phyloP scores from a whole-genome alignment of 2,888 invertebrate species.

The Sarcophaga variegata region DNA sequence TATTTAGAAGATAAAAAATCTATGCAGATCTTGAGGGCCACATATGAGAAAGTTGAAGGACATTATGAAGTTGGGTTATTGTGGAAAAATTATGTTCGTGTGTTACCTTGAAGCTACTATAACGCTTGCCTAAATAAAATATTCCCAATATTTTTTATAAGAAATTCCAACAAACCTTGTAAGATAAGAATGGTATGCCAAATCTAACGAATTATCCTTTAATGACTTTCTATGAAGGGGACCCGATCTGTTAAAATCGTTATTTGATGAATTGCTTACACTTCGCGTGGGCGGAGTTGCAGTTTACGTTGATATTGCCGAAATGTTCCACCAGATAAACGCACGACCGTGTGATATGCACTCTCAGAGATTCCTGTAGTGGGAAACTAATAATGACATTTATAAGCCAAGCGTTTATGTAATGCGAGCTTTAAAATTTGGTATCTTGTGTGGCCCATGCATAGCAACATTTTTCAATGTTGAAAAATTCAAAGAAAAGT shows the following conservation, averaged over 20 bases:
- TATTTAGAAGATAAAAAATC: not conserved
- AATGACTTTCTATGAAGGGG: slow-evolving; percentile 71
- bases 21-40: not conserved
- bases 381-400: slow-evolving; percentile 65
- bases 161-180: too few species aligned
- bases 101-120: too few species aligned
- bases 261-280: slow-evolving; percentile 57
- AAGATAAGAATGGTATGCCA: slow-evolving; percentile 69
- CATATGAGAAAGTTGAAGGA: too few species aligned
- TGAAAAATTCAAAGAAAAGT: too few species aligned
- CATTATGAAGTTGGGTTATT: too few species aligned
- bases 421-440: slow-evolving; percentile 53
- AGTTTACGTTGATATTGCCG: slow-evolving; percentile 10
- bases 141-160: too few species aligned
- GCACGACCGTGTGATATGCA: too few species aligned
- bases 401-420: slow-evolving; percentile 43
- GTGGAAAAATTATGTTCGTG: too few species aligned
- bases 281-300: slow-evolving; percentile 62
- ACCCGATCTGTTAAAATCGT: slow-evolving; percentile 69
- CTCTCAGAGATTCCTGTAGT: slow-evolving; percentile 65
- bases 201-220: slow-evolving; percentile 70
- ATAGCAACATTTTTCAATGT: slow-evolving; percentile 52
- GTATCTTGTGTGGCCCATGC: slow-evolving; percentile 55
- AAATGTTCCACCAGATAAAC: not conserved
- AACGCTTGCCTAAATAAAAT: too few species aligned